A percentile compares a stretch with the other conserved stretches of the same genome.
phyloP scores from a whole-genome alignment of 2,888 invertebrate genomes.

The Saturnia pavonia region DNA sequence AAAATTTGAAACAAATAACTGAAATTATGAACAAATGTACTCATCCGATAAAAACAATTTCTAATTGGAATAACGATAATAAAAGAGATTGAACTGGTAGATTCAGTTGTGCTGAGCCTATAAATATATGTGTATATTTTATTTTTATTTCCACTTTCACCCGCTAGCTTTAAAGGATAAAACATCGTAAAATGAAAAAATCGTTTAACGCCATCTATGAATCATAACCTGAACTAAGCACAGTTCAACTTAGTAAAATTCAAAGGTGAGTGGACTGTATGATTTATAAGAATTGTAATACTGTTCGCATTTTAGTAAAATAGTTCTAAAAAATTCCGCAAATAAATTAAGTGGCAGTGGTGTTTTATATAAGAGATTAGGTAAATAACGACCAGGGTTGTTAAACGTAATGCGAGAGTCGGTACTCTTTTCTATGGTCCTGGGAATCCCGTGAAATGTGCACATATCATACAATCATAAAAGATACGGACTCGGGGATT shows the following conservation, averaged over 20 bases:
- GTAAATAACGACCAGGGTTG: background rate
- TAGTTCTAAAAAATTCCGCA: conserved; percentile 25
- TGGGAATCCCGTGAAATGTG: background rate
- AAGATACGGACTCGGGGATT: too few species aligned
- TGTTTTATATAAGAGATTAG: background rate
- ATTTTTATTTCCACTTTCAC: background rate
- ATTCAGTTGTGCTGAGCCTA: background rate
- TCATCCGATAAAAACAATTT: background rate
- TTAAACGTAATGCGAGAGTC: background rate
- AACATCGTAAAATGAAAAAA: background rate
- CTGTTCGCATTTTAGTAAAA: conserved; percentile 18
- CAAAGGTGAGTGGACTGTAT: conserved; percentile 27
- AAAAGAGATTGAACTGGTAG: background rate
- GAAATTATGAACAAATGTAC: background rate
- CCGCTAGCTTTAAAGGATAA: background rate
- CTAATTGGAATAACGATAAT: background rate
- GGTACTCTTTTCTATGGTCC: background rate
- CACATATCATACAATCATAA: too few species aligned
- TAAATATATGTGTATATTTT: background rate
- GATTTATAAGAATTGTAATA: conserved; percentile 15
- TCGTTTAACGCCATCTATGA: conserved; percentile 30
- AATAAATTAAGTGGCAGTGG: conserved; percentile 23
- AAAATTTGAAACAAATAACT: too few species aligned
- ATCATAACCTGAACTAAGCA: conserved; percentile 22
- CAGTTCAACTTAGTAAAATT: conserved; percentile 23